A percentile compares a stretch with the other conserved stretches of the same genome.
These are phyloP conservation scores for Zonitis immaculata DNA, from an alignment of 2,888 invertebrate species.

Conservation along the genomic window DNA sequence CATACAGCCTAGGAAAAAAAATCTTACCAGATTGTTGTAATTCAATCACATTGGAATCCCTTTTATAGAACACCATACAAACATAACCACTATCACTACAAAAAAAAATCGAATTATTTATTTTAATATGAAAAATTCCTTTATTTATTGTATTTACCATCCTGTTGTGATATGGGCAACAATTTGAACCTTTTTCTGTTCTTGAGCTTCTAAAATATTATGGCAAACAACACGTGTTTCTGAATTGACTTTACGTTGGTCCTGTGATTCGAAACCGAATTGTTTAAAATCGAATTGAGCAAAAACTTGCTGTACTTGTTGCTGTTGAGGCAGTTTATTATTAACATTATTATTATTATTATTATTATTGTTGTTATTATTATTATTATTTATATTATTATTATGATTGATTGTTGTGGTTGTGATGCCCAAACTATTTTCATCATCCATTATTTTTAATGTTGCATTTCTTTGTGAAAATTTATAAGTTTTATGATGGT, in stretches of 20 bases:
- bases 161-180: slow-evolving; percentile 73
- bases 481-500: slow-evolving; percentile 67
- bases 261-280: slow-evolving; percentile 40
- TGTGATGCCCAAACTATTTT: slow-evolving; percentile 15
- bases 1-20: too few species aligned
- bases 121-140: too few species aligned
- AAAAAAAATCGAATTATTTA: too few species aligned
- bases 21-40: slow-evolving; percentile 59
- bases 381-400: slow-evolving; percentile 28
- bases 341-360: slow-evolving; percentile 9
- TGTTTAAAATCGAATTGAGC: slow-evolving; percentile 36
- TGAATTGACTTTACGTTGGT: slow-evolving; percentile 42
- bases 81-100: slow-evolving; percentile 74
- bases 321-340: slow-evolving; percentile 40
- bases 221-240: slow-evolving; percentile 62
- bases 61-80: slow-evolving; percentile 69
- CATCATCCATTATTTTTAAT: slow-evolving; percentile 49
- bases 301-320: slow-evolving; percentile 39
- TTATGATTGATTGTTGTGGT: background rate
- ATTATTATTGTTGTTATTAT: slow-evolving; percentile 18
- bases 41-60: slow-evolving; percentile 69
- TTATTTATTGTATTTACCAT: too few species aligned
- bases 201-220: slow-evolving; percentile 55
- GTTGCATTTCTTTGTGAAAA: slow-evolving; percentile 72
- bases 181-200: slow-evolving; percentile 59